Evolutionary conservation across 2,888 invertebrate genomes (phyloP).

Genomic region (Hymenopus coronatus): DNA sequence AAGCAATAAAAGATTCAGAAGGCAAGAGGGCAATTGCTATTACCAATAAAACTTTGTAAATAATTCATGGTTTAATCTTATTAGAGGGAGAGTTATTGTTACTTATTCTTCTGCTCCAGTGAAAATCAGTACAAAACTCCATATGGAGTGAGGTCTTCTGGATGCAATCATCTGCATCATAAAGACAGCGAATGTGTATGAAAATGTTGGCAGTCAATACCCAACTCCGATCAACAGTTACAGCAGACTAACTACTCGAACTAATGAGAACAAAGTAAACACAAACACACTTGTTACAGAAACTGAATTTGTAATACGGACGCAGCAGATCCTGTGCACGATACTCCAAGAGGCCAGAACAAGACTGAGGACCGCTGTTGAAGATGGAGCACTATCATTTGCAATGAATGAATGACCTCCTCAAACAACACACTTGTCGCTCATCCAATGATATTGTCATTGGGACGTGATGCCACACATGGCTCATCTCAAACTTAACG

Average conservation of each 20-base stretch:
- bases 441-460: constrained; percentile 1
- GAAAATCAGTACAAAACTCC: too few species aligned
- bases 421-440: not conserved
- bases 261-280: not conserved
- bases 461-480: constrained; percentile 5
- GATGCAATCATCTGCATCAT: not conserved
- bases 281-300: not conserved
- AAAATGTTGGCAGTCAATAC: not conserved
- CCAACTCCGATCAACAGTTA: not conserved
- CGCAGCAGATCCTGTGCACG: not conserved
- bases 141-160: too few species aligned
- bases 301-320: not conserved
- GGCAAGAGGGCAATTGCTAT: too few species aligned
- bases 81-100: too few species aligned
- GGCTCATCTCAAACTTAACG: not conserved
- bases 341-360: not conserved
- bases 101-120: too few species aligned
- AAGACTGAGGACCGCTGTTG: not conserved
- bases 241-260: not conserved
- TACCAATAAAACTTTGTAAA: too few species aligned
- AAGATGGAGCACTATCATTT: not conserved
- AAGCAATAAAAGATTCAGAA: too few species aligned
- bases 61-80: too few species aligned
- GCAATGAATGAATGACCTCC: not conserved
- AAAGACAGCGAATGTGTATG: not conserved